Evolutionary conservation across 2,888 invertebrate species (phyloP), one percentile per base, ranked within the genome.

Genomic region (Fragum sueziense): DNA sequence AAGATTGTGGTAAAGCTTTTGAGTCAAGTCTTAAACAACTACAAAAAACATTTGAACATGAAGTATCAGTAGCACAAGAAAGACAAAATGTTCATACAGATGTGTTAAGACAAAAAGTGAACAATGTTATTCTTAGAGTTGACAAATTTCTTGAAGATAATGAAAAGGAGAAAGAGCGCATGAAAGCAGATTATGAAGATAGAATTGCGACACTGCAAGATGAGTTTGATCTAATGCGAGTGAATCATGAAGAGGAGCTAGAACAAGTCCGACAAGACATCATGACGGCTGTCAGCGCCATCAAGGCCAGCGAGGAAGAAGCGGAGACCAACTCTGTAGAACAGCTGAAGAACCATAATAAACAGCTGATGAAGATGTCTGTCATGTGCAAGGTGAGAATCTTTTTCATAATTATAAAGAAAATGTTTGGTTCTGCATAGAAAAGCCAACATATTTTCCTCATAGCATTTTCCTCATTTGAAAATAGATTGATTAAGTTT

Each of bases 221-320:
- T 74, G 89, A 91, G 74, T 79, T 91, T 78, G 86, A 85, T 17
- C 80, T 85, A 33, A 87, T 94, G 73, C 92, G 92, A 70, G 91
- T 92, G 6, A 93, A 94, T 76, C 88, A 94, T 72, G 90, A 91
- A 6, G 90, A 90, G 17, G 90, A 94, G 74, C 87, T 92, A 47
- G 93, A 93, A 70, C 88, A 91, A 65, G 88, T 89, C 27, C 87
- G 90, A 74, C 91, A 93, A 71, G 93, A 93, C 71, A 93, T 94
- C 37, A 89, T 94, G 83, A 95, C 95, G 34, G 91, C 91, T 17
- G 90, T 91, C 9, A 88, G 89, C 82, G 91, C 91, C 33, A 90
- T 91, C 75, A 85, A 86, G 69, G 90, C 90, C 27, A 90, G 88
- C 69, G 91, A 91, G 69, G 89, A 89, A 47, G 86, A 88, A 61